phyloP scores from a whole-genome alignment of 1,140 invertebrate species.

The Protaetia brevitarsis region DNA sequence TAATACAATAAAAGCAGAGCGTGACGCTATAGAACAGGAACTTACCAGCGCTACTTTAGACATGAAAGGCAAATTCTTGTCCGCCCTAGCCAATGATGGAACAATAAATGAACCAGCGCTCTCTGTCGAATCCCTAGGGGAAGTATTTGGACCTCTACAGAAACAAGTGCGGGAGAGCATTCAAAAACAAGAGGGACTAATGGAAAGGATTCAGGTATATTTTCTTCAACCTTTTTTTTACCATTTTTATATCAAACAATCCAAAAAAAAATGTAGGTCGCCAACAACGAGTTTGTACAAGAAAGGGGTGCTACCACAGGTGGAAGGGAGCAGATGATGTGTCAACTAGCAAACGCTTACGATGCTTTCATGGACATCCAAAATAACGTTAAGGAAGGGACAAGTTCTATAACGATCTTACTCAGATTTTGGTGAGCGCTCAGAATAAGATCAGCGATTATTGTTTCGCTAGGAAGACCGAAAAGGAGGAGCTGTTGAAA shows the following conservation, averaged over 20 bases:
- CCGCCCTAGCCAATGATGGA: conserved; percentile 78
- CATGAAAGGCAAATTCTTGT: conserved; percentile 80
- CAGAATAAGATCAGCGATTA: conserved; percentile 98
- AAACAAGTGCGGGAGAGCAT: conserved; percentile 76
- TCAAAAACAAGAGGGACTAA: conserved; percentile 72
- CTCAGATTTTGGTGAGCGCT: conserved; percentile 85
- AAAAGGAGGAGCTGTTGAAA: conserved; percentile 95
- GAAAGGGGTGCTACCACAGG: conserved; percentile 67
- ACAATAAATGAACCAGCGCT: conserved; percentile 82
- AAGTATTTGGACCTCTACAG: conserved; percentile 78
- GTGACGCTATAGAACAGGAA: conserved; percentile 84
- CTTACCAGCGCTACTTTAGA: conserved; percentile 81
- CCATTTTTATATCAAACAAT: neutral
- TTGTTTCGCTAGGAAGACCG: conserved; percentile 97
- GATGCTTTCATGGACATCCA: conserved; percentile 90
- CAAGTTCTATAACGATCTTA: conserved; percentile 99
- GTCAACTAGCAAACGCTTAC: conserved; percentile 82
- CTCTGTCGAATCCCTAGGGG: conserved; percentile 72
- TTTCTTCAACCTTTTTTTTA: neutral
- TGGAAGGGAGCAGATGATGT: conserved; percentile 75
- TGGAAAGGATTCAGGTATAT: conserved; percentile 71
- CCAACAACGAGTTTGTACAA: conserved; percentile 70
- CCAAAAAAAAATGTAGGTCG: too few species aligned
- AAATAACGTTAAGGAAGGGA: conserved; percentile 89
- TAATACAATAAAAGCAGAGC: conserved; percentile 82